phyloP scores from a whole-genome alignment of 1,140 invertebrate genomes.

The Ylistrum balloti region DNA sequence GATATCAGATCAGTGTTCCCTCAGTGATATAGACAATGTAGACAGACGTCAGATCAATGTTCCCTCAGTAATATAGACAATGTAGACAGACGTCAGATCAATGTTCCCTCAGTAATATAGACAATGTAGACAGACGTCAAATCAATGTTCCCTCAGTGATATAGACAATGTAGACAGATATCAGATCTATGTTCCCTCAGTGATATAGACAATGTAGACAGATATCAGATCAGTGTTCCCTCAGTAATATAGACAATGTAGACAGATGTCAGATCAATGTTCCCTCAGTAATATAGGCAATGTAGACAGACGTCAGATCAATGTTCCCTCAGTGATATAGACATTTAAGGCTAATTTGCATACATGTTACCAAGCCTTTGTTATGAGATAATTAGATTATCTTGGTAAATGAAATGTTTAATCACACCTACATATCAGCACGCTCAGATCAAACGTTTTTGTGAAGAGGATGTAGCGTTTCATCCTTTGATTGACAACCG shows the following conservation, averaged over 20 bases:
- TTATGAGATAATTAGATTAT: slow-evolving; percentile 1
- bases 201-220: not conserved
- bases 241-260: not conserved
- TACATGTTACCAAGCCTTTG: not conserved
- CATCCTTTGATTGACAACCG: not conserved
- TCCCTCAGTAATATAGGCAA: not conserved
- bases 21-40: not conserved
- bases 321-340: not conserved
- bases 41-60: too few species aligned
- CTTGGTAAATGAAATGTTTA: not conserved
- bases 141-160: too few species aligned
- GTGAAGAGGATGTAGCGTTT: not conserved
- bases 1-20: not conserved
- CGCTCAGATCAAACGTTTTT: not conserved
- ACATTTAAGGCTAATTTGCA: not conserved
- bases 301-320: not conserved
- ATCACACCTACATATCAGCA: not conserved
- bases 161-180: not conserved
- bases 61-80: too few species aligned
- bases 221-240: too few species aligned
- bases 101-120: too few species aligned
- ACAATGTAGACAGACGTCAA: too few species aligned
- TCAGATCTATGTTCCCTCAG: too few species aligned
- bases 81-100: too few species aligned
- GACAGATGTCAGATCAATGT: too few species aligned